Evolutionary conservation across 2,888 invertebrate species (phyloP).

Genomic region (Cosmia trapezina): DNA sequence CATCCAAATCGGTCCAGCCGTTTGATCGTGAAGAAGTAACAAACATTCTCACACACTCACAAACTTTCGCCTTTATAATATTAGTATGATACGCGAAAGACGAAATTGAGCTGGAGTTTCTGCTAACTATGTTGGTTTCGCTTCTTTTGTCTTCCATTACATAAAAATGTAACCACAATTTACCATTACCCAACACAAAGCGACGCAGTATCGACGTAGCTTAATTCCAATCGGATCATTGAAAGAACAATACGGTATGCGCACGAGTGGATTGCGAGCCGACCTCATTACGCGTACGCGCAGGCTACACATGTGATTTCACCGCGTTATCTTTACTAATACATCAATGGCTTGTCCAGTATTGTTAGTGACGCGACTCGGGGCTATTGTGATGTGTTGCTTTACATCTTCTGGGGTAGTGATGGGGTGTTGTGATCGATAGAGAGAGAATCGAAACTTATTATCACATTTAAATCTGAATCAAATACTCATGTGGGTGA

Average conservation of each 20-base stretch:
- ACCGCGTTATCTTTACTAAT: constrained; percentile 87
- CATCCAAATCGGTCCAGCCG: too few relatives aligned
- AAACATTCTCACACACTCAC: too few relatives aligned
- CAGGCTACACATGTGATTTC: constrained; percentile 85
- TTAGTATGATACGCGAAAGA: not conserved
- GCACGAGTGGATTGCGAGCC: constrained; percentile 65
- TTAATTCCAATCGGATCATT: constrained; percentile 76
- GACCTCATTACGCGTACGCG: constrained; percentile 70
- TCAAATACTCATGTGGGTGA: too few relatives aligned
- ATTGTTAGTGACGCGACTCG: constrained; percentile 85
- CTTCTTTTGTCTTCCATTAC: constrained; percentile 39
- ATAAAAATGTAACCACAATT: constrained; percentile 50
- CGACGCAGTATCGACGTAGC: constrained; percentile 67
- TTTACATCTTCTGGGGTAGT: constrained; percentile 59
- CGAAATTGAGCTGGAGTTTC: not conserved
- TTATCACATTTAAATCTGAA: not conserved
- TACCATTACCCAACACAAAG: constrained; percentile 58
- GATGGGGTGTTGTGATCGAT: constrained; percentile 59
- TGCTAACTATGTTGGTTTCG: not conserved
- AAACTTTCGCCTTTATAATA: too few relatives aligned
- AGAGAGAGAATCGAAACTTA: not conserved
- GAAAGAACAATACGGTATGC: constrained; percentile 78
- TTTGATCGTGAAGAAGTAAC: too few relatives aligned
- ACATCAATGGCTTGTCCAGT: constrained; percentile 88
- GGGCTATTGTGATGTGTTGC: constrained; percentile 77